Percentiles rank a stretch among this genome's conserved stretches.
Conservation (phyloP, 2,797 vertebrate genomes). For the Amblyopsis hoosieri region DNA sequence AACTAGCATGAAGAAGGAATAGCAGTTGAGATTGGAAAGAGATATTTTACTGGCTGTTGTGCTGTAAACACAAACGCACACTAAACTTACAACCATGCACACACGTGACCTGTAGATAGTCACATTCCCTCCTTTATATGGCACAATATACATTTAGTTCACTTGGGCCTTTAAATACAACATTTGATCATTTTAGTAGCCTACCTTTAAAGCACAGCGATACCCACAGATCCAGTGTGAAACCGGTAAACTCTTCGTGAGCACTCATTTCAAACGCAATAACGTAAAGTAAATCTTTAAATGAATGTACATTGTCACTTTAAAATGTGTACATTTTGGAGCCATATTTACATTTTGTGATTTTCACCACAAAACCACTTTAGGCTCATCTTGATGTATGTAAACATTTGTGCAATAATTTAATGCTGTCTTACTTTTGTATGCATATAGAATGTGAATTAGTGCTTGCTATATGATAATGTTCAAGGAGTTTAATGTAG, state of each 20-base stretch:
- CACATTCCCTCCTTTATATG: conserved; percentile 23
- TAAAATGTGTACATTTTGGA: conserved; percentile 42
- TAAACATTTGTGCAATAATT: conserved; percentile 57
- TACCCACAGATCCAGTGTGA: conserved; percentile 25
- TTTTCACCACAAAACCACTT: conserved; percentile 15
- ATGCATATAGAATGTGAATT: conserved; percentile 68
- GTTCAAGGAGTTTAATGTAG: conserved; percentile 62
- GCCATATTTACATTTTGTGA: conserved; percentile 48
- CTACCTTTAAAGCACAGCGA: conserved; percentile 56
- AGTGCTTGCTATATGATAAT: conserved; percentile 66
- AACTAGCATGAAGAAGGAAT: conserved; percentile 47
- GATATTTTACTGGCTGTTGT: conserved; percentile 41
- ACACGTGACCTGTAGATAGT: conserved; percentile 56
- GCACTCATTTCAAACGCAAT: conserved; percentile 33
- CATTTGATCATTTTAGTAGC: conserved; percentile 26
- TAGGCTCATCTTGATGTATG: conserved; percentile 37
- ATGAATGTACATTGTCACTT: conserved; percentile 29
- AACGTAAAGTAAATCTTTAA: conserved; percentile 23
- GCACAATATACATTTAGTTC: conserved; percentile 40
- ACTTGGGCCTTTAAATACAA: conserved; percentile 50
- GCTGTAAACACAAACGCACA: conserved; percentile 35
- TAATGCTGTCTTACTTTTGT: conserved; percentile 54
- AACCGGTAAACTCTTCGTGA: conserved; percentile 37
- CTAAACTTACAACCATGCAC: neutral
- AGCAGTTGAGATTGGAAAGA: conserved; percentile 17